Evolutionary conservation across 1,140 invertebrate species (phyloP), one percentile per base, ranked within the genome.

Genomic region (Asobara japonica): DNA sequence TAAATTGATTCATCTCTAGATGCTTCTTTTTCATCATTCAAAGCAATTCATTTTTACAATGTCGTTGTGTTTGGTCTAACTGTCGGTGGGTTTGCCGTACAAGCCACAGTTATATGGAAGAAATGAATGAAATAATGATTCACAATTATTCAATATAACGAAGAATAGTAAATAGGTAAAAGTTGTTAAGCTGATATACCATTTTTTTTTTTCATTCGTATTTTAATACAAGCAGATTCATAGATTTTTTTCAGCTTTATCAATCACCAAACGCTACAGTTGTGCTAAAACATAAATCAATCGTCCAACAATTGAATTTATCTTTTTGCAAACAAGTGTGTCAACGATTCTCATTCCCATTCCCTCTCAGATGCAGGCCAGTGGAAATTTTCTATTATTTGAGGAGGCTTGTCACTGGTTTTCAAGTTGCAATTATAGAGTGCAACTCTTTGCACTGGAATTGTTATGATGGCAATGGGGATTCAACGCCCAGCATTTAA

Each of bases 61-160:
- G 61, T 66, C 72, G 72, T 60, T 66, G 67, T 70, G 69, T 70
- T 30, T 29, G 4, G 16, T 27, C 31, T 13, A 31, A 62, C 11
- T 62, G 29, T 62, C 60, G 60, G 60, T 62, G 60, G 60, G 60
- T 30, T 62, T 62, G n/a, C 25, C 29, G 29, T 29, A 31, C 29
- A 18, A 31, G 29, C 29, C n/a, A 62, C 30, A 62, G 29, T 29
- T 30, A 30, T 16, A 0, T 29, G 29, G 25, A 62, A 62, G n/a
- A 30, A 30, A 62, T 30, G 18, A 45, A n/a, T 30, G 16, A 62
- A 30, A 27, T 30, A 30, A 30, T 62, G 29, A 62, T 13, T 13
- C 25, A 62, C 29, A 16, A 31, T 60, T 60, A 27, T 18, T 31
- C n/a, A 8, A 62, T 29, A 62, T 29, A 18, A 31, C 29, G 27